Evolutionary conservation across 2,888 invertebrate genomes (phyloP).

Genomic region (Eristalis tenax): DNA sequence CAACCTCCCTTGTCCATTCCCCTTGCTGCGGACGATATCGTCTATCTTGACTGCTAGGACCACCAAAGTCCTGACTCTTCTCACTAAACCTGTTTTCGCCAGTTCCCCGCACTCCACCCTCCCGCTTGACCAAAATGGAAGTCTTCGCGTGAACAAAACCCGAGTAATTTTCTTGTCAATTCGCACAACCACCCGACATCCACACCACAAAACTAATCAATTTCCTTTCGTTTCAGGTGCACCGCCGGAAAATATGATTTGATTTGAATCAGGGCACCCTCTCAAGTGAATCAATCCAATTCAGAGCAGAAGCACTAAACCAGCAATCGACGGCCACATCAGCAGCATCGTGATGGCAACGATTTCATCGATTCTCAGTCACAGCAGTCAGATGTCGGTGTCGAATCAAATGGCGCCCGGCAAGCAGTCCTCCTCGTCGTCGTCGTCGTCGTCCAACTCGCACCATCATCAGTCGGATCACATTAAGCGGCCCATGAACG

Average conservation of each 20-base stretch:
- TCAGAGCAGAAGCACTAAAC: not conserved
- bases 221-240: not conserved
- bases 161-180: too few species aligned
- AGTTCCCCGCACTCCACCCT: too few species aligned
- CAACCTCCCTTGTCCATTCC: too few species aligned
- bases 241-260: not conserved
- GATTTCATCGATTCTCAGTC: slow-evolving; percentile 72
- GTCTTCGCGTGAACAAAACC: too few species aligned
- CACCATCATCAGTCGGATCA: slow-evolving; percentile 84
- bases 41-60: too few species aligned
- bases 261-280: not conserved
- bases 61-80: too few species aligned
- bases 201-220: not conserved
- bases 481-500: slow-evolving; percentile 98
- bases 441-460: slow-evolving; percentile 63
- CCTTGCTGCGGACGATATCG: too few species aligned
- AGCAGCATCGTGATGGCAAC: slow-evolving; percentile 66
- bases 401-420: slow-evolving; percentile 56
- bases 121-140: too few species aligned
- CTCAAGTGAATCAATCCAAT: not conserved
- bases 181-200: too few species aligned
- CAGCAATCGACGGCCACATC: not conserved
- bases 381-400: slow-evolving; percentile 48
- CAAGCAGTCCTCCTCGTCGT: slow-evolving; percentile 57
- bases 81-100: too few species aligned